Evolutionary conservation across 92 coral and sea anemone genomes (phyloP).

Genomic region (Porites rus): DNA sequence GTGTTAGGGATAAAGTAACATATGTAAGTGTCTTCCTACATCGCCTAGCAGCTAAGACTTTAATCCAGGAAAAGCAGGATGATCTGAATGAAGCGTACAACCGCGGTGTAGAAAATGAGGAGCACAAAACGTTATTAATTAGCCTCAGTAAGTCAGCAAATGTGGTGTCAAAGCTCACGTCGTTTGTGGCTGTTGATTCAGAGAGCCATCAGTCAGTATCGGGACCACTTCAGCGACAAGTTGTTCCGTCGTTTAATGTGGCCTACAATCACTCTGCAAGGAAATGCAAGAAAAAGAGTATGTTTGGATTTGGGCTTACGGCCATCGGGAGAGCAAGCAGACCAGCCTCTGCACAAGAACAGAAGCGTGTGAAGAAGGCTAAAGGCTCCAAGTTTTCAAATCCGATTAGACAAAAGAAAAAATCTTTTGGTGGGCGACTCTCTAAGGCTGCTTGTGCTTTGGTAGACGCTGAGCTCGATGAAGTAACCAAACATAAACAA

Average conservation of each 20-base stretch:
- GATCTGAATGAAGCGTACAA: constrained; percentile 4
- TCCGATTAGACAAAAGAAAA: too few relatives aligned
- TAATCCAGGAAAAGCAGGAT: constrained; percentile 71
- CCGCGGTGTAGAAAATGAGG: constrained; percentile 10
- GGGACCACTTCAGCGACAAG: not conserved
- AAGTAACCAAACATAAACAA: too few relatives aligned
- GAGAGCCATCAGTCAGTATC: constrained; percentile 67
- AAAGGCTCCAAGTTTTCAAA: too few relatives aligned
- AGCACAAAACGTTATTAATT: constrained; percentile 40
- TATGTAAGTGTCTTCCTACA: constrained; percentile 47
- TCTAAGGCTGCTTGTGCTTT: too few relatives aligned
- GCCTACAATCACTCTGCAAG: too few relatives aligned
- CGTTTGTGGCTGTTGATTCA: constrained; percentile 85
- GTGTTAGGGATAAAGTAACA: constrained; percentile 7
- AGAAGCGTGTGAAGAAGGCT: too few relatives aligned
- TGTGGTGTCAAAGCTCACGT: constrained; percentile 79
- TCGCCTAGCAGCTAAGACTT: constrained; percentile 77
- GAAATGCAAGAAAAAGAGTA: too few relatives aligned
- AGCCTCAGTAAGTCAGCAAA: constrained; percentile 75
- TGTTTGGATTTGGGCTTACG: too few relatives aligned
- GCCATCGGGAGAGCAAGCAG: too few relatives aligned
- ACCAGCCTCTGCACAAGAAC: too few relatives aligned
- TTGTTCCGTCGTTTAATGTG: not conserved
- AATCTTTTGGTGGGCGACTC: too few relatives aligned
- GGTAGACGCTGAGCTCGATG: too few relatives aligned